Base-by-base conservation (phyloP, 2,888 invertebrate genomes). In the Blastobasis lacticolella region DNA sequence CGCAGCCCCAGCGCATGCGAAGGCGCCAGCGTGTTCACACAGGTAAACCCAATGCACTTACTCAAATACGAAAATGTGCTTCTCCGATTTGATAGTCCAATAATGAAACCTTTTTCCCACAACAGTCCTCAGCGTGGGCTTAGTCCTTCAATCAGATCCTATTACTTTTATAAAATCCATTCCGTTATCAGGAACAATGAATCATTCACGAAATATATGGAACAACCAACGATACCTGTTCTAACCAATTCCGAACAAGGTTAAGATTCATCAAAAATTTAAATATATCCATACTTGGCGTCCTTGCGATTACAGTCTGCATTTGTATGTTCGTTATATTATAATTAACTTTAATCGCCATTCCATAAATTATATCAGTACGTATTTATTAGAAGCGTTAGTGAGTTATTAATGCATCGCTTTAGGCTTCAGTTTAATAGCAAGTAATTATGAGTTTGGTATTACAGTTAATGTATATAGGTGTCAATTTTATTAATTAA, bases 401-500 rank as follows among this genome's bases (percentile, higher is more conserved):
- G 57, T 46, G 23, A 53, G 53, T 43, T 46, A 46, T 38, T 57
- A 59, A 63, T 55, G 50, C 56, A 56, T 54, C 45, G 62, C 57
- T 58, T 50, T 51, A 57, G 59, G 60, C 58, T 53, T 53, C 56
- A 52, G 54, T 56, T 58, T 55, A 57, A 54, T 10, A 41, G 45
- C 38, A 45, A 43, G 51, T 47, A 58, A 57, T 58, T 57, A 56
- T 55, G 56, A 55, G 54, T 9, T 23, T 42, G 9, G 38, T 46
- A 49, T 49, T 38, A 49, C 23, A 23, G 23, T 23, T 23, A 23
- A 23, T 23, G 49, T 51, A 44, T 48, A 45, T 49, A 50, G 53
- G 53, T 57, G 57, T 56, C 58, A 57, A 54, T 42, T 56, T 53
- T 53, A 54, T 52, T 59, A 48, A 56, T 57, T 56, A 37, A 56